A percentile compares a stretch with the other conserved stretches of the same genome.
Evolutionary conservation across 1,140 invertebrate genomes (phyloP).

Genomic region (Venustaconcha ellipsiformis): DNA sequence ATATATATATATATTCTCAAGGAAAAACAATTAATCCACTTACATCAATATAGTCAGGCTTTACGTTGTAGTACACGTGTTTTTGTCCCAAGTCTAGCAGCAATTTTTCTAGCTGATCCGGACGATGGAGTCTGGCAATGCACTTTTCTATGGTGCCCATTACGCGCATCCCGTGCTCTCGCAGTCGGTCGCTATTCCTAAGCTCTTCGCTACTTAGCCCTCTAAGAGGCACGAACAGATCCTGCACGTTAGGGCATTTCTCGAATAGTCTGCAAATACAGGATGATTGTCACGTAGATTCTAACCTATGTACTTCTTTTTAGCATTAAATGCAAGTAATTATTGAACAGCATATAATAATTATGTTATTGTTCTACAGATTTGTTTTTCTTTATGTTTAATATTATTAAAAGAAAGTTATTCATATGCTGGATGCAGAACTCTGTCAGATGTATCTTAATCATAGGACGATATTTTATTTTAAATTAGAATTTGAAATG

Average conservation of each 20-base stretch:
- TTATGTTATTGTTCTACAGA: no score
- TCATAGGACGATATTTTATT: no score
- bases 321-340: no score
- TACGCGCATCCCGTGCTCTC: constrained; percentile 72
- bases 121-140: constrained; percentile 70
- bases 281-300: no score
- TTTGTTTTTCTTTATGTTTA: no score
- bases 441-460: no score
- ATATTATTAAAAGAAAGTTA: no score
- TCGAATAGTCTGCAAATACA: constrained; percentile 70
- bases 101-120: constrained; percentile 70
- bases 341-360: no score
- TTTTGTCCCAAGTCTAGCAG: constrained; percentile 71
- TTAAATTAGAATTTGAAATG: no score
- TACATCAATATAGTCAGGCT: constrained; percentile 73
- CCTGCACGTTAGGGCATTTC: constrained; percentile 73
- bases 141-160: constrained; percentile 74
- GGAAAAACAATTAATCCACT: constrained; percentile 43
- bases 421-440: no score
- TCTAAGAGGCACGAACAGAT: constrained; percentile 72
- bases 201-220: constrained; percentile 70
- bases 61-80: constrained; percentile 72
- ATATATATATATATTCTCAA: no score
- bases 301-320: no score
- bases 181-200: constrained; percentile 70